Percentiles rank a stretch among this genome's conserved stretches.
Conservation (phyloP, 2,797 vertebrate genomes). For the Nyctibius grandis region DNA sequence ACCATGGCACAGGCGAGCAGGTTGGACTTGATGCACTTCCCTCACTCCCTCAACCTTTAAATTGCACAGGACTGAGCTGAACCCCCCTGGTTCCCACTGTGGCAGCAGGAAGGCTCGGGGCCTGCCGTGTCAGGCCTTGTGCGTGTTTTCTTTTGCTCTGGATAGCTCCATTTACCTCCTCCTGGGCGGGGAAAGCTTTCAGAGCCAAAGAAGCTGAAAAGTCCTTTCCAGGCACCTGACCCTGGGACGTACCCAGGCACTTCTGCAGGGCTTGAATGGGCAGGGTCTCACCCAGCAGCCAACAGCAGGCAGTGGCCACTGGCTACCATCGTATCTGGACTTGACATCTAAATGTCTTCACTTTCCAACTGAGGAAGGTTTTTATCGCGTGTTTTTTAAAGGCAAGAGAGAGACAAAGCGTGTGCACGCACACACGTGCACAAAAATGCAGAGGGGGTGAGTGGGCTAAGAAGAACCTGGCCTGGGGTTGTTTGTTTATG, state of each 20-base stretch:
- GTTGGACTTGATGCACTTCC: neutral
- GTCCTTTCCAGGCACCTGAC: neutral
- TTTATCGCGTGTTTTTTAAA: neutral
- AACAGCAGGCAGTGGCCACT: neutral
- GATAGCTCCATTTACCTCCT: neutral
- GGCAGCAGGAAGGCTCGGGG: neutral
- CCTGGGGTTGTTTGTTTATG: constrained; percentile 75
- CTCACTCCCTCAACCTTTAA: neutral
- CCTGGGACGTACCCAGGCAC: fast-evolving
- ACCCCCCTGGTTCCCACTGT: neutral
- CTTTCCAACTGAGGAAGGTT: neutral
- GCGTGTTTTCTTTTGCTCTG: neutral
- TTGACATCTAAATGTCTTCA: neutral
- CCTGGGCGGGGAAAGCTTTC: neutral
- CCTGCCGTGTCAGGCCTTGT: neutral
- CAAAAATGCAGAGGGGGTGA: neutral
- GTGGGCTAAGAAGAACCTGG: constrained; percentile 28
- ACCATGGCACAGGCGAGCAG: neutral
- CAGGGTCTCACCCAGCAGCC: neutral
- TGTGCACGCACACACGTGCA: neutral
- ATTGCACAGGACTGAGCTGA: neutral
- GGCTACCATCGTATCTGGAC: neutral
- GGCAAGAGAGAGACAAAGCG: neutral
- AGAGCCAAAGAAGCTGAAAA: neutral
- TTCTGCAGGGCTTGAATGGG: neutral